Percentiles rank a stretch among this genome's conserved stretches.
Evolutionary conservation across 2,797 vertebrate species (phyloP).

Genomic region (Onychomys arenicola): DNA sequence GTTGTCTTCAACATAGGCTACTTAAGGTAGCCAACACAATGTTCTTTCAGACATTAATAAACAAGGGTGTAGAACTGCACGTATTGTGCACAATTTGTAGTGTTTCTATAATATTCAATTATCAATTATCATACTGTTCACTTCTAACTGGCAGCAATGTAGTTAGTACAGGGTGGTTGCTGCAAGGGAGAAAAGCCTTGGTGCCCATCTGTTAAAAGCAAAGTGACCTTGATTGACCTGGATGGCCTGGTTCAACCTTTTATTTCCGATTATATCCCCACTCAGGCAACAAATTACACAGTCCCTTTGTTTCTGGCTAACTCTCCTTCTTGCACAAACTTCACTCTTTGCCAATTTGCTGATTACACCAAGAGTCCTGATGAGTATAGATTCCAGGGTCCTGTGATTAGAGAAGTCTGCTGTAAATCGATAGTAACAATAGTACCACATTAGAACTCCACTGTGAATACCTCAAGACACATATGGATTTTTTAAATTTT

Average conservation of each 20-base stretch:
- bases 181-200: not conserved
- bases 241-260: not conserved
- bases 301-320: constrained; percentile 15
- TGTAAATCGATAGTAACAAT: not conserved
- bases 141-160: not conserved
- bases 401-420: not conserved
- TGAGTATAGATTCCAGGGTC: not conserved
- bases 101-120: not conserved
- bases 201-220: not conserved
- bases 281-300: constrained; percentile 8
- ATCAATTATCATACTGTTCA: not conserved
- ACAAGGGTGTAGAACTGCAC: not conserved
- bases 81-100: not conserved
- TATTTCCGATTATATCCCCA: not conserved
- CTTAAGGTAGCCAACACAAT: constrained; percentile 4
- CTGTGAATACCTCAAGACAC: not conserved
- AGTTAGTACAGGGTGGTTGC: not conserved
- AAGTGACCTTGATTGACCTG: not conserved
- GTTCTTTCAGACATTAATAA: not conserved
- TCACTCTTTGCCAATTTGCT: constrained; percentile 2
- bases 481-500: not conserved
- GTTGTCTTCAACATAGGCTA: not conserved
- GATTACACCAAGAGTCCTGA: not conserved
- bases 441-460: not conserved
- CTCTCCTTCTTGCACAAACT: not conserved